Percentiles rank a stretch among this genome's conserved stretches.
Conservation (phyloP, 2,888 invertebrate species). For the Ormia ochracea region DNA sequence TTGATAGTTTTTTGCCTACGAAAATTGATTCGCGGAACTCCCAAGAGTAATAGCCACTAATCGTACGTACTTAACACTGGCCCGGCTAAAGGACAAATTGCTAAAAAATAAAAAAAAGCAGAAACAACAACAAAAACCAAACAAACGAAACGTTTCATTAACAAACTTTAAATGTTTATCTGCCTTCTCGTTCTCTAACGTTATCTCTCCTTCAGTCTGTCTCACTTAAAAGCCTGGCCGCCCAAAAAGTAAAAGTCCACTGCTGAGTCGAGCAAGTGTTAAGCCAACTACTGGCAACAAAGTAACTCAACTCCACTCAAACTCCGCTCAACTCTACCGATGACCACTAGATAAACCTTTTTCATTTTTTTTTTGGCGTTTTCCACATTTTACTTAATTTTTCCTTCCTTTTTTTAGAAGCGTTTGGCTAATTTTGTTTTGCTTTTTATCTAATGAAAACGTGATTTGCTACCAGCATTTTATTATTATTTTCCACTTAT, state of each 20-base stretch:
- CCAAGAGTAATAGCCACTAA: conserved; percentile 42
- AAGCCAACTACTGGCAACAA: background rate
- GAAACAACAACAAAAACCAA: too few relatives aligned
- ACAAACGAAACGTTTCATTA: conserved; percentile 33
- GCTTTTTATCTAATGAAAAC: conserved; percentile 49
- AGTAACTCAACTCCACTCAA: background rate
- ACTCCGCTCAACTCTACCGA: conserved; percentile 26
- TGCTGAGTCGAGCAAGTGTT: conserved; percentile 11
- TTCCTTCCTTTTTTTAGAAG: conserved; percentile 50
- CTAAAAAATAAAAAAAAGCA: too few relatives aligned
- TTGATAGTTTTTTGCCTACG: conserved; percentile 20
- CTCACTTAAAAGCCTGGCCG: background rate
- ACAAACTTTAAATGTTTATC: conserved; percentile 21
- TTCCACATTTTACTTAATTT: too few relatives aligned
- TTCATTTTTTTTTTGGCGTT: background rate
- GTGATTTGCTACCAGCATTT: conserved; percentile 64
- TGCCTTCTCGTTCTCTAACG: background rate
- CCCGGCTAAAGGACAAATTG: conserved; percentile 44
- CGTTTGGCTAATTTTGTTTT: conserved; percentile 19
- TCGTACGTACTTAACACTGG: conserved; percentile 14
- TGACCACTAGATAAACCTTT: conserved; percentile 55
- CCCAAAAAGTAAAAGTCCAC: conserved; percentile 56
- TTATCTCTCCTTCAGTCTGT: background rate
- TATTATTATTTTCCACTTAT: conserved; percentile 59
- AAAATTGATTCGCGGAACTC: conserved; percentile 61